Evolutionary conservation across 2,888 invertebrate species (phyloP).

Genomic region (Nemotelus pantherinus): DNA sequence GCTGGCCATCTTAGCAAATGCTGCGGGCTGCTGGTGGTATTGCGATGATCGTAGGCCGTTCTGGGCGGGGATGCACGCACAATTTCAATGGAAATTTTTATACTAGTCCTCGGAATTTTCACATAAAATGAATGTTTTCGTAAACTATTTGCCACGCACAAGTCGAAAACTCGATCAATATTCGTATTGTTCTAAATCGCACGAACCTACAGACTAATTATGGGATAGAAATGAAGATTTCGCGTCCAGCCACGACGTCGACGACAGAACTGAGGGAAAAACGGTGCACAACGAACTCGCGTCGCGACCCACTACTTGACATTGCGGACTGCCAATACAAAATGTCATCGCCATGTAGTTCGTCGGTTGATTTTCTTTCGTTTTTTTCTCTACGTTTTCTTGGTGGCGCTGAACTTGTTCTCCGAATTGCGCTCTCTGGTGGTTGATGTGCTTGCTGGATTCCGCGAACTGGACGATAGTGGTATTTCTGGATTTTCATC

Average conservation of each 20-base stretch:
- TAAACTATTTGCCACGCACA: too few relatives aligned
- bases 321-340: conserved; percentile 25
- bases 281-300: conserved; percentile 22
- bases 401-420: not conserved
- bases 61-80: conserved; percentile 24
- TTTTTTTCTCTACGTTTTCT: not conserved
- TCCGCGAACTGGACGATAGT: too few relatives aligned
- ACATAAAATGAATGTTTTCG: too few relatives aligned
- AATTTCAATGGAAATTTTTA: too few relatives aligned
- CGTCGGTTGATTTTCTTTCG: not conserved
- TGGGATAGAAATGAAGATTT: not conserved
- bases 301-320: conserved; percentile 36
- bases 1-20: conserved; percentile 74
- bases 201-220: not conserved
- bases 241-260: not conserved
- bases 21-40: not conserved
- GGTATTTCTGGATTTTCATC: too few relatives aligned
- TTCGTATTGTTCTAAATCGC: not conserved
- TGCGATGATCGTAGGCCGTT: conserved; percentile 9
- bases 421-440: not conserved
- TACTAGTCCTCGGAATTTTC: too few relatives aligned
- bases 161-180: not conserved
- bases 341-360: conserved; percentile 5
- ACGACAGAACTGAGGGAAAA: too few relatives aligned
- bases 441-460: too few relatives aligned